Percentiles rank a stretch among this genome's conserved stretches.
These are phyloP conservation scores for Disparrhopalites patrizii DNA, from an alignment of 2,888 invertebrate species.

Conservation along the genomic window DNA sequence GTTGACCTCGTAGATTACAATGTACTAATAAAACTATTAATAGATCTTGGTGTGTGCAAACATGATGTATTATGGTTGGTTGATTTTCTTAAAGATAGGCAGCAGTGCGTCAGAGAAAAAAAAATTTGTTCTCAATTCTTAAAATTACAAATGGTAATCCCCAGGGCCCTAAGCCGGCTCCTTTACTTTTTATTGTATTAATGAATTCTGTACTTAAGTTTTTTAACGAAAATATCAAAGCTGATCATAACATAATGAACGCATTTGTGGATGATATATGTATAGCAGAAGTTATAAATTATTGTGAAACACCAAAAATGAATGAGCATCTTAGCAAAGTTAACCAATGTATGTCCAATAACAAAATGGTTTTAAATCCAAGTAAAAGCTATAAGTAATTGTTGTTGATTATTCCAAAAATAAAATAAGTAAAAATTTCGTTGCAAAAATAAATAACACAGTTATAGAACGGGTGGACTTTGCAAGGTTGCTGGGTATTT, in stretches of 20 bases:
- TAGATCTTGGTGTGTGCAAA: neutral
- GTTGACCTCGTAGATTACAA: slow-evolving; percentile 12
- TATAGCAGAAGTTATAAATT: neutral
- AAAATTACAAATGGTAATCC: neutral
- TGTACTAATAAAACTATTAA: neutral
- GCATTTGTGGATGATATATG: neutral
- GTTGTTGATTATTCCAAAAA: no score
- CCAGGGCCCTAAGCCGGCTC: slow-evolving; percentile 17
- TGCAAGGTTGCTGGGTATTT: no score
- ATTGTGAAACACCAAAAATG: neutral
- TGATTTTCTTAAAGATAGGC: neutral
- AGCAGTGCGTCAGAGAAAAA: neutral
- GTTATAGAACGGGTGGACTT: no score
- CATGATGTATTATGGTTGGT: neutral
- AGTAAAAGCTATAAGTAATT: no score
- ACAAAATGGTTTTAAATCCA: no score
- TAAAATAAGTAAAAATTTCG: no score
- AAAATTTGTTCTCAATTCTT: neutral
- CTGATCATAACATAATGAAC: neutral
- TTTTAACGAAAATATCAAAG: neutral
- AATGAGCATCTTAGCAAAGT: no score
- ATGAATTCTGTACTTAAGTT: neutral
- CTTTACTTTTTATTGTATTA: neutral
- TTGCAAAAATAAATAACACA: no score
- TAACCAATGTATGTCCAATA: no score